Conservation (phyloP, 2,113 vertebrate species). For the Vulpes lagopus region DNA sequence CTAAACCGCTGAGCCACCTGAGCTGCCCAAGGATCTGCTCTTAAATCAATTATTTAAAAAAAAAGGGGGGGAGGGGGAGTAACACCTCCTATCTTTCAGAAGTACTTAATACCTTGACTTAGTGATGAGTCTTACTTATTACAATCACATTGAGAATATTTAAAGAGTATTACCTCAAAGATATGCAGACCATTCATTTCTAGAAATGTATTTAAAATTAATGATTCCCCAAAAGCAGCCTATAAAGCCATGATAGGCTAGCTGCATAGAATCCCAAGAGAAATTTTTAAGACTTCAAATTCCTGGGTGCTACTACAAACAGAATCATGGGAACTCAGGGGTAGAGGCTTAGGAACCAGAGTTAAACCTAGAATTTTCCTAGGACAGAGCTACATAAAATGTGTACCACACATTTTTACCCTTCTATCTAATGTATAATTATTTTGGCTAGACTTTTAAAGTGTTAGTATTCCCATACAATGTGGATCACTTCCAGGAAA, state of each 20-base stretch:
- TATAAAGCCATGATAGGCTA: not conserved
- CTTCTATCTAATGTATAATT: not conserved
- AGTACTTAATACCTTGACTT: not conserved
- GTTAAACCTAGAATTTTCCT: not conserved
- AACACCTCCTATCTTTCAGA: not conserved
- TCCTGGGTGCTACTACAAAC: not conserved
- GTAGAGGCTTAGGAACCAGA: not conserved
- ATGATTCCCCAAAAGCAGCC: not conserved
- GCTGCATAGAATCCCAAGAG: not conserved
- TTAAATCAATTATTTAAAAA: not conserved
- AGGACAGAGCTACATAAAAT: not conserved
- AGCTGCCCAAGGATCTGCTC: not conserved
- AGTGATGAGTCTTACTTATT: not conserved
- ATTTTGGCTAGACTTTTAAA: not conserved
- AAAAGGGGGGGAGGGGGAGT: not conserved
- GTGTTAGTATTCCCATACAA: not conserved
- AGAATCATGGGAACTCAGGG: not conserved
- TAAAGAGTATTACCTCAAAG: not conserved
- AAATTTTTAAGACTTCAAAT: not conserved
- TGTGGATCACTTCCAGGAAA: not conserved
- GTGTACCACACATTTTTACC: not conserved
- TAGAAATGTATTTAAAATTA: constrained; percentile 40
- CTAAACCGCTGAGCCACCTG: too few relatives aligned
- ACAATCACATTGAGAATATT: not conserved
- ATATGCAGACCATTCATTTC: not conserved